phyloP scores from a whole-genome alignment of 2,888 invertebrate species.

The Drosophila paranaensis region DNA sequence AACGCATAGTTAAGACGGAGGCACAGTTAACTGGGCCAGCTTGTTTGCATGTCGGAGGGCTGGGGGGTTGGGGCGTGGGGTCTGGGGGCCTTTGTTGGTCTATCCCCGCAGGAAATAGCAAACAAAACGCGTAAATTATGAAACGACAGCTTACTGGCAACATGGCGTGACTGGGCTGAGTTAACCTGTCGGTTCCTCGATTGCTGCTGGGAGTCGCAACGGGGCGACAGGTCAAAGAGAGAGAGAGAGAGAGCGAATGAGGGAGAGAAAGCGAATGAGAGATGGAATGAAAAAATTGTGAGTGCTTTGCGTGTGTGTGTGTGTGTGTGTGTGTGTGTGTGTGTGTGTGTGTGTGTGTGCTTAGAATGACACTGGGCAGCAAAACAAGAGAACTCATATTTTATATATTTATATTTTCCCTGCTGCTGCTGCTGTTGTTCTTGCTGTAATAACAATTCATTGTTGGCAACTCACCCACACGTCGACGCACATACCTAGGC shows the following conservation, averaged over 20 bases:
- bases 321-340: slow-evolving; percentile 32
- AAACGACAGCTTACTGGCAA: slow-evolving; percentile 73
- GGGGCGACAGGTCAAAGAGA: slow-evolving; percentile 15
- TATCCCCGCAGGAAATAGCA: slow-evolving; percentile 72
- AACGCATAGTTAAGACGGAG: slow-evolving; percentile 46
- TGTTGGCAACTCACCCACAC: slow-evolving; percentile 58
- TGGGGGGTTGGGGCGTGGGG: neutral
- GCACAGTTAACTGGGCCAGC: slow-evolving; percentile 50
- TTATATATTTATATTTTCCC: slow-evolving; percentile 75
- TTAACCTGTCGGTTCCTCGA: slow-evolving; percentile 51
- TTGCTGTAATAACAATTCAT: slow-evolving; percentile 76
- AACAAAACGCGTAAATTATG: slow-evolving; percentile 79
- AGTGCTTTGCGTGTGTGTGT: slow-evolving; percentile 20
- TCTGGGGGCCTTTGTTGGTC: slow-evolving; percentile 24
- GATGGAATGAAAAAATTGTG: neutral
- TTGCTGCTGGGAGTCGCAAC: slow-evolving; percentile 27
- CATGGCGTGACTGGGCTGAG: slow-evolving; percentile 71
- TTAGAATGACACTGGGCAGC: slow-evolving; percentile 25
- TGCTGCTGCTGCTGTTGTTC: slow-evolving; percentile 46
- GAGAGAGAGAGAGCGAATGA: neutral
- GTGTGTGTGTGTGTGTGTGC: slow-evolving; percentile 34
- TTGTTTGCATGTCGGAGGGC: slow-evolving; percentile 40
- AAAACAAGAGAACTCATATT: slow-evolving; percentile 69
- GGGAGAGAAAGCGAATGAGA: neutral
- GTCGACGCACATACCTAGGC: slow-evolving; percentile 19